A percentile compares a stretch with the other conserved stretches of the same genome.
phyloP scores from a whole-genome alignment of 2,797 vertebrate species.

The Delichon dasypus region DNA sequence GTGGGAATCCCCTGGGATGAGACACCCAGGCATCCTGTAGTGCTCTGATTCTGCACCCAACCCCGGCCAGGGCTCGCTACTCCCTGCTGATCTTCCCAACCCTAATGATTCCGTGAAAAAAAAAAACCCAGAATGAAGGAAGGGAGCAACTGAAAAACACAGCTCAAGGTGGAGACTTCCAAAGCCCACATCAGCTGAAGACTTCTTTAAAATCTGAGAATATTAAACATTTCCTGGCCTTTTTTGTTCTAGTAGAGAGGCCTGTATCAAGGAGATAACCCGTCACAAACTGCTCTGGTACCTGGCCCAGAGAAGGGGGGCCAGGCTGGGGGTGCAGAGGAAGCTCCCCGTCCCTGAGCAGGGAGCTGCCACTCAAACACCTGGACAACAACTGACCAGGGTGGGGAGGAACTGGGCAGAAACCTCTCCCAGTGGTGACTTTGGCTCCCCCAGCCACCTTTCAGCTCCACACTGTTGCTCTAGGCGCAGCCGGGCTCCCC shows the following conservation, averaged over 20 bases:
- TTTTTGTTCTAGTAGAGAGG: not conserved
- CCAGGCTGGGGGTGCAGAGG: not conserved
- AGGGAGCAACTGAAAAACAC: not conserved
- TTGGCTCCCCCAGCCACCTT: accelerated
- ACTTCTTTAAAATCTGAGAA: not conserved
- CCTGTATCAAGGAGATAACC: not conserved
- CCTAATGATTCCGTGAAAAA: not conserved
- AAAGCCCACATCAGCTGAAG: not conserved
- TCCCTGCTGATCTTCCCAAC: not conserved
- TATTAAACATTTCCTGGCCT: not conserved
- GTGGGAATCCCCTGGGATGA: not conserved
- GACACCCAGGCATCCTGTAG: not conserved
- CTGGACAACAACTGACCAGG: accelerated
- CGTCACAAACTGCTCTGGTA: not conserved
- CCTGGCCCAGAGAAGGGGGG: not conserved
- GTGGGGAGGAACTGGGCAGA: not conserved
- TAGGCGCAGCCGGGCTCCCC: not conserved
- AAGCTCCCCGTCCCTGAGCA: not conserved
- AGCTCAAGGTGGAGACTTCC: not conserved
- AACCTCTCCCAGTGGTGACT: accelerated
- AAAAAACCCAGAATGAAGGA: not conserved
- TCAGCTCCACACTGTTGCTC: not conserved
- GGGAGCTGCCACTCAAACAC: not conserved
- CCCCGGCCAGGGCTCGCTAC: not conserved
- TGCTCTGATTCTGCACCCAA: not conserved